These are phyloP conservation scores for Malaclemys terrapin DNA, from an alignment of 2,113 vertebrate genomes.

Conservation along the genomic window DNA sequence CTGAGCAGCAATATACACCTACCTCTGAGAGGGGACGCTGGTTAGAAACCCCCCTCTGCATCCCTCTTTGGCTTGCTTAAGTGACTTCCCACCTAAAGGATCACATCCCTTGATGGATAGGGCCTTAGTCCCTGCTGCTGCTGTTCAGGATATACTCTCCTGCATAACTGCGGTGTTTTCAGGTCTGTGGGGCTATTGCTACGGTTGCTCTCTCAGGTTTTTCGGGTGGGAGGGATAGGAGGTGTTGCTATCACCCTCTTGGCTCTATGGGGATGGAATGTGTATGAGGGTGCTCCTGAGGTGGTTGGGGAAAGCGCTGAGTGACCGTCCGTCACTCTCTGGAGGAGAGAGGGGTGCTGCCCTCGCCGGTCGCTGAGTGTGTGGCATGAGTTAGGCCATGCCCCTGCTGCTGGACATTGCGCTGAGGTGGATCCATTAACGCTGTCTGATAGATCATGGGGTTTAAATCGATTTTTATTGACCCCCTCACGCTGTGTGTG, in stretches of 20 bases:
- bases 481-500: slow-evolving; percentile 30
- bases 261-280: background rate
- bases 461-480: background rate
- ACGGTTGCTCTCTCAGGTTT: background rate
- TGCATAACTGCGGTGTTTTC: background rate
- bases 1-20: background rate
- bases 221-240: background rate
- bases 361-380: background rate
- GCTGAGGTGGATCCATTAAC: background rate
- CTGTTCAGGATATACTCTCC: background rate
- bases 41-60: background rate
- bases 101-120: background rate
- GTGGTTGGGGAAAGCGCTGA: background rate
- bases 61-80: background rate
- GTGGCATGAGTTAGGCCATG: background rate
- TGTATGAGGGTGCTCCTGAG: background rate
- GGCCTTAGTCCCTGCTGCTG: background rate
- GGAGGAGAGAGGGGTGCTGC: background rate
- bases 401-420: background rate
- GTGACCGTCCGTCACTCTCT: no score
- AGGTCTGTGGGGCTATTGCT: background rate
- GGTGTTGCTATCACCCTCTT: background rate
- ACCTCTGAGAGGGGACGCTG: background rate
- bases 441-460: background rate
- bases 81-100: background rate